A percentile compares a stretch with the other conserved stretches of the same genome.
Evolutionary conservation across 2,888 invertebrate genomes (phyloP).

Genomic region (Dolichomitus sp.): DNA sequence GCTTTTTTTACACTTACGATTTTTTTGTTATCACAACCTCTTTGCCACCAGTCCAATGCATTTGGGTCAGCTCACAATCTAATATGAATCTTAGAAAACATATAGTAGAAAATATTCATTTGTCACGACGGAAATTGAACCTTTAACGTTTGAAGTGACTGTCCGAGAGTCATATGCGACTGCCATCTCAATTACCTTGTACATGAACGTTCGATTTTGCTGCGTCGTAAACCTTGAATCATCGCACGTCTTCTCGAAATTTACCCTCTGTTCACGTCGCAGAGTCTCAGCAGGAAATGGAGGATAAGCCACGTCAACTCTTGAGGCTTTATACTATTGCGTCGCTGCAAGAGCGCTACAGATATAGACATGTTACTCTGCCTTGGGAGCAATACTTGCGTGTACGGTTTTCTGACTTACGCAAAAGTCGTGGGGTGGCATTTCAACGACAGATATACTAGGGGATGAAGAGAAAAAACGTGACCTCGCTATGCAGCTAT

Average conservation of each 20-base stretch:
- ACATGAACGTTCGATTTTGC: not conserved
- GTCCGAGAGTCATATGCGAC: too few species aligned
- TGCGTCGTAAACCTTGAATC: not conserved
- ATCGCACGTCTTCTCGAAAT: conserved; percentile 1
- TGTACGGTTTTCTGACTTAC: conserved; percentile 43
- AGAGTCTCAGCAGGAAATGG: conserved; percentile 11
- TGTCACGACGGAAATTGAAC: too few species aligned
- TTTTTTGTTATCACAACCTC: too few species aligned
- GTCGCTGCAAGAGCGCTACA: conserved; percentile 39
- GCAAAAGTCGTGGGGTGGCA: conserved; percentile 35
- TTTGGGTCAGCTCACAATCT: too few species aligned
- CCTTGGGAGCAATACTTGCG: conserved; percentile 33
- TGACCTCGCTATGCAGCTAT: conserved; percentile 55
- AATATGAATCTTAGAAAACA: too few species aligned
- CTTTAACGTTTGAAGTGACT: too few species aligned
- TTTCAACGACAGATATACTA: conserved; percentile 17
- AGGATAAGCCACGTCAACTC: conserved; percentile 65
- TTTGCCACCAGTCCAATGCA: too few species aligned
- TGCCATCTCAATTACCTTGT: not conserved
- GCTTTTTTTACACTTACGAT: too few species aligned
- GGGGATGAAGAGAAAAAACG: conserved; percentile 66
- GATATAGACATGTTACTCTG: not conserved
- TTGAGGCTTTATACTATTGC: conserved; percentile 51
- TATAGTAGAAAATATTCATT: too few species aligned
- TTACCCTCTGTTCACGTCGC: conserved; percentile 6